phyloP scores from a whole-genome alignment of 2,113 vertebrate genomes.

The Mustela lutreola region DNA sequence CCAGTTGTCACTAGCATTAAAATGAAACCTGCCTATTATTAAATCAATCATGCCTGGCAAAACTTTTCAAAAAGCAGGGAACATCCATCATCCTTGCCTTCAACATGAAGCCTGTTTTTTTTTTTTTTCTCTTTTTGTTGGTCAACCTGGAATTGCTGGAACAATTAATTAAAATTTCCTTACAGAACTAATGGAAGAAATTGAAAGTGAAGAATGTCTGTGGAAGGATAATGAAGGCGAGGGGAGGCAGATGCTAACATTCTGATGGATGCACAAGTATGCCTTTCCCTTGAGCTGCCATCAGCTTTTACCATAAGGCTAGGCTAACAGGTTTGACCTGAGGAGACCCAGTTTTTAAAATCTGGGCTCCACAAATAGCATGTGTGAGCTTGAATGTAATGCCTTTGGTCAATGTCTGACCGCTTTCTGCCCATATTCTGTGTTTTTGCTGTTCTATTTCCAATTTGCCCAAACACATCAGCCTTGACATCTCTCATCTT shows the following conservation, averaged over 20 bases:
- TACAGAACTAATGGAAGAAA: constrained; percentile 55
- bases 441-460: background rate
- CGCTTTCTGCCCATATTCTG: background rate
- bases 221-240: background rate
- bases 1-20: constrained; percentile 85
- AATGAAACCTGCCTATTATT: constrained; percentile 87
- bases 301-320: background rate
- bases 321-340: background rate
- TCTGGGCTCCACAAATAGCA: background rate
- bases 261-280: background rate
- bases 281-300: background rate
- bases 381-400: background rate
- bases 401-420: background rate
- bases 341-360: background rate
- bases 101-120: constrained; percentile 66
- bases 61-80: constrained; percentile 72
- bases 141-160: constrained; percentile 69
- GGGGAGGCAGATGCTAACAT: background rate
- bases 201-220: background rate
- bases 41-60: constrained; percentile 85
- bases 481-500: background rate
- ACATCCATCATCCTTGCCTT: constrained; percentile 77
- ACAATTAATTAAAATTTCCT: constrained; percentile 76
- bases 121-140: constrained; percentile 45
- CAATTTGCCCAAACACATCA: background rate